phyloP scores from a whole-genome alignment of 2,113 vertebrate species.

The Columba livia region DNA sequence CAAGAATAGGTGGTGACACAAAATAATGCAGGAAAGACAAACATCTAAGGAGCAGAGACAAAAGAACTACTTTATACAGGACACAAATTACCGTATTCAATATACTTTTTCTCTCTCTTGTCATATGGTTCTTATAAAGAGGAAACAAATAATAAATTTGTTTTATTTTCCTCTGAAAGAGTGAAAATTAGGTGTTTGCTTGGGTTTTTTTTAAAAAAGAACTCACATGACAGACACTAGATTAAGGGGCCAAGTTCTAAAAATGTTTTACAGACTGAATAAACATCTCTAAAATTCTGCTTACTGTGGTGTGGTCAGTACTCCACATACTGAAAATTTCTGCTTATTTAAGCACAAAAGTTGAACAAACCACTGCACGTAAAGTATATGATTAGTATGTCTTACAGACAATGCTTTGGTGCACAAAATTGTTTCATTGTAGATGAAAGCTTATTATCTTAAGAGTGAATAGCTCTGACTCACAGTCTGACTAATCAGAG shows the following conservation, averaged over 20 bases:
- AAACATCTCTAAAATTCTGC: neutral
- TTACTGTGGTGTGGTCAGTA: neutral
- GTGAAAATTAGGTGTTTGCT: neutral
- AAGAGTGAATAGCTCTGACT: neutral
- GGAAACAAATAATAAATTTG: neutral
- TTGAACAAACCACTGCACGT: neutral
- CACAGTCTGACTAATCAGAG: conserved; percentile 17
- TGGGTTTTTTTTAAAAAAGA: neutral
- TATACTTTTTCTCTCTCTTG: neutral
- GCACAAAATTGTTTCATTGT: neutral
- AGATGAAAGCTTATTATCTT: neutral
- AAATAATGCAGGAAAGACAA: neutral
- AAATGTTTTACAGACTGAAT: neutral
- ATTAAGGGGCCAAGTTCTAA: neutral
- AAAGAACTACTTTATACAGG: neutral
- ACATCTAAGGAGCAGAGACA: neutral
- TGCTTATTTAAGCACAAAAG: neutral
- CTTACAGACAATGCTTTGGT: neutral
- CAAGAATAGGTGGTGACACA: neutral
- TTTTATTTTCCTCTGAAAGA: neutral
- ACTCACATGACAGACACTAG: neutral
- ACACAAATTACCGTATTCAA: neutral
- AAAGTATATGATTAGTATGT: neutral
- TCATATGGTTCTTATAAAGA: neutral
- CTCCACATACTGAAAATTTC: neutral